A percentile compares a stretch with the other conserved stretches of the same genome.
Evolutionary conservation across 2,888 invertebrate species (phyloP).

Genomic region (Xanthia icteritia): DNA sequence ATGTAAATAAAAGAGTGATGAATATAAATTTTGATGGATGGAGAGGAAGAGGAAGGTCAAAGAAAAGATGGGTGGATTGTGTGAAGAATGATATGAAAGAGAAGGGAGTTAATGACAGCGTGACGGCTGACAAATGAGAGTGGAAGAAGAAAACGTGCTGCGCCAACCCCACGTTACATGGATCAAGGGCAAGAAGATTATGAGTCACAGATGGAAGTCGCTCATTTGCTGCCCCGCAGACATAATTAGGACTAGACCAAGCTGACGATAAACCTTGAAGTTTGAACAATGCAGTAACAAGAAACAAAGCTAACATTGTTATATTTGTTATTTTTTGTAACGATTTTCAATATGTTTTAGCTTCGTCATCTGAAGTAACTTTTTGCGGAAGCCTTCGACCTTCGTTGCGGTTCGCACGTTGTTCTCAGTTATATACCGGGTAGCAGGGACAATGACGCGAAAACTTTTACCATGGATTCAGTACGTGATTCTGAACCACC

Average conservation of each 20-base stretch:
- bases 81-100: too few species aligned
- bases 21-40: too few species aligned
- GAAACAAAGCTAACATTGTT: conserved; percentile 3
- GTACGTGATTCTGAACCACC: too few species aligned
- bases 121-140: too few species aligned
- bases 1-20: too few species aligned
- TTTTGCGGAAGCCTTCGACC: conserved; percentile 15
- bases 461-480: too few species aligned
- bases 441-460: too few species aligned
- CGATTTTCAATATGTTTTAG: conserved; percentile 21
- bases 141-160: too few species aligned
- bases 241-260: conserved; percentile 2
- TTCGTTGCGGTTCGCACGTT: background rate
- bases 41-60: too few species aligned
- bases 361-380: conserved; percentile 23
- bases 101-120: too few species aligned
- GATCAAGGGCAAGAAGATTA: background rate
- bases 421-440: background rate
- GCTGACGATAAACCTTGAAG: conserved; percentile 17
- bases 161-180: background rate
- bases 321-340: conserved; percentile 32
- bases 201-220: background rate
- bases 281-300: conserved; percentile 10
- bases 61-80: too few species aligned
- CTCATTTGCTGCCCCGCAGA: background rate